Conservation (phyloP, 2,888 invertebrate species). For the Lycia hirtaria region DNA sequence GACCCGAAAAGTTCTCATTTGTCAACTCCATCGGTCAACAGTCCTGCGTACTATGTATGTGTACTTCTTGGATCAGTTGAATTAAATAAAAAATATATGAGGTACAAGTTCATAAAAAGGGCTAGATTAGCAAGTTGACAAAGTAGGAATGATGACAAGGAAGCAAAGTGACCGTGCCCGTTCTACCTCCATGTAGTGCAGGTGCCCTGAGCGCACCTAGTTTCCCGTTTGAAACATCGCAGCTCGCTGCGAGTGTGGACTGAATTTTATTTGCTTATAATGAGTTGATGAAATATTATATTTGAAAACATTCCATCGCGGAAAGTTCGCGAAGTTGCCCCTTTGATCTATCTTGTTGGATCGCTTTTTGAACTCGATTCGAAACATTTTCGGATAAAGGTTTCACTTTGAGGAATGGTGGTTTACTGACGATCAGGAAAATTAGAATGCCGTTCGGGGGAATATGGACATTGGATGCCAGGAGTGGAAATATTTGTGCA, state of each 20-base stretch:
- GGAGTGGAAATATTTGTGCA: no score
- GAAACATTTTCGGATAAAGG: conserved; percentile 26
- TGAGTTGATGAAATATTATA: conserved; percentile 40
- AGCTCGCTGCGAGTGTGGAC: conserved; percentile 34
- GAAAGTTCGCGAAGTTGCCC: conserved; percentile 22
- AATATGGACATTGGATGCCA: not conserved
- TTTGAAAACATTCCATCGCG: conserved; percentile 33
- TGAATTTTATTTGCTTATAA: conserved; percentile 41
- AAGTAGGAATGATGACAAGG: not conserved
- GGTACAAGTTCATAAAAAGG: no score
- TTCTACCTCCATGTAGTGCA: conserved; percentile 5
- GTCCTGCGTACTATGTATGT: no score
- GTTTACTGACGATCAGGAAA: conserved; percentile 14
- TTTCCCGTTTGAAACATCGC: conserved; percentile 34
- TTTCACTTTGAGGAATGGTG: conserved; percentile 17
- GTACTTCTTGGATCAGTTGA: no score
- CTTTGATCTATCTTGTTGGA: conserved; percentile 30
- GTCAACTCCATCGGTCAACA: no score
- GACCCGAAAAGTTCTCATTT: no score
- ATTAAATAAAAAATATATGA: no score
- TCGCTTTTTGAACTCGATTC: conserved; percentile 30
- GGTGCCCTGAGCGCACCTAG: conserved; percentile 28
- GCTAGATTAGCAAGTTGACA: conserved; percentile 17
- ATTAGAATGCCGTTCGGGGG: conserved; percentile 8
- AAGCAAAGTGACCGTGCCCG: not conserved